Evolutionary conservation across 1,140 invertebrate species (phyloP).

Genomic region (Drosophila nigrodunni): DNA sequence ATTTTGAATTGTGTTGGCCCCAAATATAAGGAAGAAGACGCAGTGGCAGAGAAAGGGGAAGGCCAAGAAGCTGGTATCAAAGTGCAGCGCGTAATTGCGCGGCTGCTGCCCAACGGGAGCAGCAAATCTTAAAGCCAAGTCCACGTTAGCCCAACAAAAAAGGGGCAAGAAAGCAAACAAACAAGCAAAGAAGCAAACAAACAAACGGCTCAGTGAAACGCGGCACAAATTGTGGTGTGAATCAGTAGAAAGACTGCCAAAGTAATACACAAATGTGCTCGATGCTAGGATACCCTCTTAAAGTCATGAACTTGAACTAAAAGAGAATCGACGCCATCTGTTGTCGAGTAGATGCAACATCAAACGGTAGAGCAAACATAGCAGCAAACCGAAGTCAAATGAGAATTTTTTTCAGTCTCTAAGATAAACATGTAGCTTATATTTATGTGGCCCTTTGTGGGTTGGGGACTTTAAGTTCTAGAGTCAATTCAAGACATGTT

Average conservation of each 20-base stretch:
- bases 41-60: not conserved
- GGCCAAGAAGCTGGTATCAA: slow-evolving; percentile 54
- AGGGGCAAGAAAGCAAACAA: not conserved
- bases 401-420: too few relatives aligned
- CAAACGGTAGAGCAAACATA: too few relatives aligned
- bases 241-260: slow-evolving; percentile 38
- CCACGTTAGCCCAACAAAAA: slow-evolving; percentile 26
- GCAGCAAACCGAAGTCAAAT: too few relatives aligned
- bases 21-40: not conserved
- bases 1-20: slow-evolving; percentile 75
- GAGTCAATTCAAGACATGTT: too few relatives aligned
- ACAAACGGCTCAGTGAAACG: slow-evolving; percentile 46
- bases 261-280: not conserved
- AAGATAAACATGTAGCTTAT: too few relatives aligned
- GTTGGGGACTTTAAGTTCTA: too few relatives aligned
- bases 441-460: too few relatives aligned
- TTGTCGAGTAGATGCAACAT: not conserved
- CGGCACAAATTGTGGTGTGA: slow-evolving; percentile 80
- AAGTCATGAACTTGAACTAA: not conserved
- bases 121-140: slow-evolving; percentile 18
- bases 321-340: not conserved
- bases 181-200: slow-evolving; percentile 39
- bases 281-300: slow-evolving; percentile 36
- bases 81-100: slow-evolving; percentile 80
- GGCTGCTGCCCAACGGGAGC: slow-evolving; percentile 46